Base-by-base conservation (phyloP, 2,888 invertebrate genomes). In the Euplexia lucipara region DNA sequence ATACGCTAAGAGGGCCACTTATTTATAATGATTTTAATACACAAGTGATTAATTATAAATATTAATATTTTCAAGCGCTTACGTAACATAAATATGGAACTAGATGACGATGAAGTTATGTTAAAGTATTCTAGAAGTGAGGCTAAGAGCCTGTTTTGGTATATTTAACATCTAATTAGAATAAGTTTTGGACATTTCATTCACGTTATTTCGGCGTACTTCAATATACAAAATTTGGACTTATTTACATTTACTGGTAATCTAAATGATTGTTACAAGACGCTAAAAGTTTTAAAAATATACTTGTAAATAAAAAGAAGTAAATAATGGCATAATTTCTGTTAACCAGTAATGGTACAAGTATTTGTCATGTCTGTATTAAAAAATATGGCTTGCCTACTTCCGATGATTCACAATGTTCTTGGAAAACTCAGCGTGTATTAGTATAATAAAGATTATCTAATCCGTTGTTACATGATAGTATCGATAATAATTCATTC, bases 401-500 rank as follows among this genome's bases (percentile, higher is more conserved):
- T 83, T 83, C 82, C 78, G 75, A 76, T 81, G 81, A 81, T 70
- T 81, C 82, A 79, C 66, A 37, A 26, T 34, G 41, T 81, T 83
- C 81, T 78, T 52, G 48, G 81, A 81, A 80, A 51, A 63, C 54
- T 63, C 39, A 14, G 32, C 65, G 37, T 71, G 63, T 71, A 34
- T 61, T 54, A 64, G 49, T 54, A 32, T 64, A 67, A 67, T 64
- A 60, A 52, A 64, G 77, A 81, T 82, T 81, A 81, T 75, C 78
- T 82, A 72, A 81, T 72, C 69, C 53, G 51, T 61, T 14, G 66
- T 64, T 63, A 64, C 58, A 69, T 37, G 39, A 47, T 63, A 70
- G 42, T 69, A 62, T 75, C 62, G 61, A 60, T 56, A 59, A 59
- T 66, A 54, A 61, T 57, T 44, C 18, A 56, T 45, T 59, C 45